A percentile compares a stretch with the other conserved stretches of the same genome.
These are phyloP conservation scores for Cricetomys ansorgei DNA, from an alignment of 2,113 vertebrate genomes.

Conservation along the genomic window DNA sequence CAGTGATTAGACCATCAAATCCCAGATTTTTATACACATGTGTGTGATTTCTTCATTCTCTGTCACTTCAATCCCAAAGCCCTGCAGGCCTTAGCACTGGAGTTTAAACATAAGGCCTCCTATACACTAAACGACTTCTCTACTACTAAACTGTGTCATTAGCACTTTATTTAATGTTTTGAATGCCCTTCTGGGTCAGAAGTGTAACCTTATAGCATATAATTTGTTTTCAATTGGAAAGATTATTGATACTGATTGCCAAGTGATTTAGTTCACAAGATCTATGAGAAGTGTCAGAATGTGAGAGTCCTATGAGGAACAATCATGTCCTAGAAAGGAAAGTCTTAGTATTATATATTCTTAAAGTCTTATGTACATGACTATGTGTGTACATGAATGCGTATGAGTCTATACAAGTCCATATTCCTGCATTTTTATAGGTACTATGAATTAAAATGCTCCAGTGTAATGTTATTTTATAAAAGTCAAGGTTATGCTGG, in stretches of 20 bases:
- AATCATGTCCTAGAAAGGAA: neutral
- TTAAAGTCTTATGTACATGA: neutral
- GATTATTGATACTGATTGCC: neutral
- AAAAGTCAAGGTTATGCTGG: slow-evolving; percentile 10
- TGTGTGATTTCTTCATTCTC: neutral
- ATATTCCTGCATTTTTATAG: neutral
- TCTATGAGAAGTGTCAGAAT: neutral
- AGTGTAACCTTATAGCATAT: neutral
- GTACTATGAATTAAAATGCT: neutral
- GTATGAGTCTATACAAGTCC: neutral
- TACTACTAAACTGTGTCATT: neutral
- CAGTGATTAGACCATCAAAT: no score
- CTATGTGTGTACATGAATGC: neutral
- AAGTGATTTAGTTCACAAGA: neutral
- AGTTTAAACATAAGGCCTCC: neutral
- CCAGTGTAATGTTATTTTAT: neutral
- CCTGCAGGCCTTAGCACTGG: neutral
- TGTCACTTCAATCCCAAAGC: neutral
- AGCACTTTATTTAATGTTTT: neutral
- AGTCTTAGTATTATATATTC: neutral
- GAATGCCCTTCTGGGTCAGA: neutral
- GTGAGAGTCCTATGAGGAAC: neutral
- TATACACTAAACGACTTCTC: no score
- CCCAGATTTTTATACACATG: neutral
- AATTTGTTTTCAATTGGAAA: neutral